Evolutionary conservation across 2,888 invertebrate genomes (phyloP), one percentile per base, ranked within the genome.

Genomic region (Rhamnusium bicolor): DNA sequence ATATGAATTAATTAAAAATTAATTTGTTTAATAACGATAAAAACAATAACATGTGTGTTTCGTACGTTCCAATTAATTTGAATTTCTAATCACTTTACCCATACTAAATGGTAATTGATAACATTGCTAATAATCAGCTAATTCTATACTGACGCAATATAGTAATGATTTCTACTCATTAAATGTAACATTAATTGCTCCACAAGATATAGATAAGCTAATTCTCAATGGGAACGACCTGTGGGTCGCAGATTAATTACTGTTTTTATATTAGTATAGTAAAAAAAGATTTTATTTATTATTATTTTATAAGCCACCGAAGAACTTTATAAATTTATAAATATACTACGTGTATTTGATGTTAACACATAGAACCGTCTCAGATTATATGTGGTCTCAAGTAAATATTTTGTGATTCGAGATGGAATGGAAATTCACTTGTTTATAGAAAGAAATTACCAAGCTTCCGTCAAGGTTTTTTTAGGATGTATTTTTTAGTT

Each of bases 111-210:
- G 76, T 79, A 80, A 79, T 73, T 65, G 66, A 79, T 79, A 79
- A 78, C 73, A 72, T 67, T 69, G 65, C 58, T 73, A 77, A 75
- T 80, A 74, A 78, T 79, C 75, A 75, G 54, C 53, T 29, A 68
- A 67, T 54, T 54, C 12, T 29, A 46, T 74, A 77, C 78, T 82
- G 83, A 83, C 83, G 84, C 82, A 84, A 81, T 80, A 79, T 82
- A 79, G 79, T 82, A 83, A 84, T 81, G 79, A 82, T 83, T 83
- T 81, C 81, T 80, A 82, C 81, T 84, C 82, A 82, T 84, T 84
- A 84, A 80, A 77, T 82, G 61, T 81, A n/a, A n/a, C n/a, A n/a
- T n/a, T 84, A 83, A 84, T 83, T 84, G 82, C 80, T 73, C 72
- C 63, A 76, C 69, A 69, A 61, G 72, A 67, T 66, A 61, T 67